Evolutionary conservation across 2,888 invertebrate species (phyloP).

Genomic region (Sussaba pulchella): DNA sequence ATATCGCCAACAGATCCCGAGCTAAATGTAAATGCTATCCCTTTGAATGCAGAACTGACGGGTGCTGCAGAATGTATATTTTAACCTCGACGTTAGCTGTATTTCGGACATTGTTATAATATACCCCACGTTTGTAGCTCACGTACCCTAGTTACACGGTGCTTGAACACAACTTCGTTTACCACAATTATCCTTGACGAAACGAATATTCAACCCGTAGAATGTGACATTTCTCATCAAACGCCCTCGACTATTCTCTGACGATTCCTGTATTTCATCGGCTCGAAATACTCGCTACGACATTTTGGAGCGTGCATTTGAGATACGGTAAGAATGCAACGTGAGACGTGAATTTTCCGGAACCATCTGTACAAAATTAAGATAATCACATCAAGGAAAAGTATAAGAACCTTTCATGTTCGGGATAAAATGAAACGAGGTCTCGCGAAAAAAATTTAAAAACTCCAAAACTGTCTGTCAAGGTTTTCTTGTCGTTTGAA

Average conservation of each 20-base stretch:
- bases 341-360: too few relatives aligned
- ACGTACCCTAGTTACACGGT: neutral
- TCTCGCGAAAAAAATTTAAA: too few relatives aligned
- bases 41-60: conserved; percentile 6
- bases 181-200: neutral
- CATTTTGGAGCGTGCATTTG: too few relatives aligned
- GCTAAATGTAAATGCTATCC: neutral
- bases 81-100: neutral
- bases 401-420: too few relatives aligned
- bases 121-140: neutral
- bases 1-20: neutral
- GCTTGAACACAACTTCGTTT: neutral
- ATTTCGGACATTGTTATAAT: neutral
- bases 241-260: neutral
- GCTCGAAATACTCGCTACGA: too few relatives aligned
- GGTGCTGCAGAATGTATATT: neutral
- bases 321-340: too few relatives aligned
- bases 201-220: neutral
- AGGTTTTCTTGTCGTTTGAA: too few relatives aligned
- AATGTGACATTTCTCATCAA: neutral
- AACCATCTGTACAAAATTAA: too few relatives aligned
- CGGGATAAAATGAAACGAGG: too few relatives aligned
- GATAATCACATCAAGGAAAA: too few relatives aligned
- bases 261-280: too few relatives aligned
- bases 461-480: too few relatives aligned